phyloP scores from a whole-genome alignment of 2,797 vertebrate species.

The Scyliorhinus canicula region DNA sequence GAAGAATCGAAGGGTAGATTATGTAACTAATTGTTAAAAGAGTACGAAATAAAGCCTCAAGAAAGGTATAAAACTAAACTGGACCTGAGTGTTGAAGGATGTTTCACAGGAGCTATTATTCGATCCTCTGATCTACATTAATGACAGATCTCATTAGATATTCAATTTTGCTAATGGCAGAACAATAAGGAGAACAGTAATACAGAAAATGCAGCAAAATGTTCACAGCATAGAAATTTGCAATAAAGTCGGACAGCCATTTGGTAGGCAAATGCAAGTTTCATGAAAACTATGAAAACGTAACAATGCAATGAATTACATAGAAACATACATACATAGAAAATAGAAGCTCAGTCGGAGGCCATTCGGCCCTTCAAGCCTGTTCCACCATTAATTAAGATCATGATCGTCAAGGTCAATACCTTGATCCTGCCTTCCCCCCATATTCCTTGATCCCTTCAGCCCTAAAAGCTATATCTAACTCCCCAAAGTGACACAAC shows the following conservation, averaged over 20 bases:
- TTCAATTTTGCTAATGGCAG: neutral
- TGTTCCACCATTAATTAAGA: no score
- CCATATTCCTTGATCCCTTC: no score
- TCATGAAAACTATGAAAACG: neutral
- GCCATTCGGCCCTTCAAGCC: no score
- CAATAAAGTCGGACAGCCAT: neutral
- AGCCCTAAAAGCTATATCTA: no score
- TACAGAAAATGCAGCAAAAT: neutral
- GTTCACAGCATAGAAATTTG: neutral
- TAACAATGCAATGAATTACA: neutral
- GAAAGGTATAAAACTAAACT: no score
- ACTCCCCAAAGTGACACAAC: no score
- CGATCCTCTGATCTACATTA: neutral
- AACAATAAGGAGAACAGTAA: neutral
- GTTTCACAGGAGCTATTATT: neutral
- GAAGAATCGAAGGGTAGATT: neutral
- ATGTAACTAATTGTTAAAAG: neutral
- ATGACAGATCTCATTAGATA: neutral
- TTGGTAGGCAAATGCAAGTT: neutral
- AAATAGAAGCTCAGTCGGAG: no score
- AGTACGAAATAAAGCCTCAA: neutral
- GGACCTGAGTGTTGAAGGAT: neutral
- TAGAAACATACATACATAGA: no score
- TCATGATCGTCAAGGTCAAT: no score
- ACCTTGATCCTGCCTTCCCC: no score